These are phyloP conservation scores for Euura saliciscinereae DNA, from an alignment of 1,140 invertebrate genomes.

Conservation along the genomic window DNA sequence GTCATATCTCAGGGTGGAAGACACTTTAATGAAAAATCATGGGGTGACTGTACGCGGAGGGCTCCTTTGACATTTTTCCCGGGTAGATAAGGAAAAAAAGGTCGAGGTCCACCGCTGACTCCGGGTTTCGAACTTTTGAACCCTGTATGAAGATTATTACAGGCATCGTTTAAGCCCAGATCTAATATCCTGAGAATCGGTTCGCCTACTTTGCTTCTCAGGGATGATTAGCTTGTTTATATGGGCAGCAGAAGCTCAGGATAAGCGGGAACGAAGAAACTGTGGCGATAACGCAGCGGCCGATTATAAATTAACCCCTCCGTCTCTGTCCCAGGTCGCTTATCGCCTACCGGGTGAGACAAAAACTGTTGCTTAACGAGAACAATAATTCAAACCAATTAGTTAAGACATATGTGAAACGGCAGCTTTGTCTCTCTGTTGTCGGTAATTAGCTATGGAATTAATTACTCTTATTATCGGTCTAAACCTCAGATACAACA, in stretches of 20 bases:
- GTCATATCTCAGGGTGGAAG: neutral
- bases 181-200: neutral
- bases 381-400: slow-evolving; percentile 7
- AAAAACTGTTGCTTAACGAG: slow-evolving; percentile 4
- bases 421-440: neutral
- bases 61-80: neutral
- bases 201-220: neutral
- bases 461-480: neutral
- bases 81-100: slow-evolving; percentile 9
- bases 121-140: neutral
- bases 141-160: neutral
- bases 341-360: slow-evolving; percentile 3
- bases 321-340: neutral
- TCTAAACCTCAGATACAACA: no score
- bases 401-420: neutral
- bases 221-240: neutral
- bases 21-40: slow-evolving; percentile 7
- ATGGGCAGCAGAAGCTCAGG: neutral
- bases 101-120: slow-evolving; percentile 4
- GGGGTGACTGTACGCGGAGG: neutral
- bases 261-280: neutral
- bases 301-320: neutral
- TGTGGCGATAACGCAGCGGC: neutral
- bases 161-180: neutral
- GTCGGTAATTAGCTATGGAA: neutral